Conservation (phyloP, 1,140 invertebrate species). For the Leptopilina boulardi region DNA sequence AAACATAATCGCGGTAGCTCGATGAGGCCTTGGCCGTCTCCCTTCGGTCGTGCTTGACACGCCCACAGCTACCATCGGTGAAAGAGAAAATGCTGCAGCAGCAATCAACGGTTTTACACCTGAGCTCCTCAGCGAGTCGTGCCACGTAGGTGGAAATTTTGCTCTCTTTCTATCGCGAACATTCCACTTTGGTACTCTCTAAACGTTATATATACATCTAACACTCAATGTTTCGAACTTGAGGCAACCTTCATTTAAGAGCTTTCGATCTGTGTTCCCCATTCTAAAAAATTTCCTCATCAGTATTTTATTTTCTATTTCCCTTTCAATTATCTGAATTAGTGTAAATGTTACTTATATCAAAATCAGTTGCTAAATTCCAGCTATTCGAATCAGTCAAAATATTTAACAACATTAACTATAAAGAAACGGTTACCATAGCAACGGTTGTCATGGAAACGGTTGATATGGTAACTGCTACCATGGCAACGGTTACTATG, state of each 20-base stretch:
- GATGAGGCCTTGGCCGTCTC: constrained; percentile 70
- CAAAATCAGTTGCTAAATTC: no score
- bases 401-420: no score
- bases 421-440: no score
- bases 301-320: no score
- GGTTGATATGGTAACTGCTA: no score
- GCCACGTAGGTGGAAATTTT: constrained; percentile 52
- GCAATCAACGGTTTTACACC: constrained; percentile 73
- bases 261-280: constrained; percentile 33
- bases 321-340: no score
- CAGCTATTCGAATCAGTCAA: no score
- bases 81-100: constrained; percentile 68
- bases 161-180: constrained; percentile 48
- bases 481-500: no score
- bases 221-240: not conserved
- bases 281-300: no score
- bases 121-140: constrained; percentile 60
- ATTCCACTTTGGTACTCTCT: constrained; percentile 41
- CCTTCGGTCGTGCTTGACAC: constrained; percentile 69
- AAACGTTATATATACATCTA: not conserved
- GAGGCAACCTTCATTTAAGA: not conserved
- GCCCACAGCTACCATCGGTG: constrained; percentile 69
- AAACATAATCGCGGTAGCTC: constrained; percentile 69
- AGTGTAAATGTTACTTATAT: no score
- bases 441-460: no score